Percentiles rank a stretch among this genome's conserved stretches.
Conservation (phyloP, 2,888 invertebrate genomes). For the Coenonympha glycerion region DNA sequence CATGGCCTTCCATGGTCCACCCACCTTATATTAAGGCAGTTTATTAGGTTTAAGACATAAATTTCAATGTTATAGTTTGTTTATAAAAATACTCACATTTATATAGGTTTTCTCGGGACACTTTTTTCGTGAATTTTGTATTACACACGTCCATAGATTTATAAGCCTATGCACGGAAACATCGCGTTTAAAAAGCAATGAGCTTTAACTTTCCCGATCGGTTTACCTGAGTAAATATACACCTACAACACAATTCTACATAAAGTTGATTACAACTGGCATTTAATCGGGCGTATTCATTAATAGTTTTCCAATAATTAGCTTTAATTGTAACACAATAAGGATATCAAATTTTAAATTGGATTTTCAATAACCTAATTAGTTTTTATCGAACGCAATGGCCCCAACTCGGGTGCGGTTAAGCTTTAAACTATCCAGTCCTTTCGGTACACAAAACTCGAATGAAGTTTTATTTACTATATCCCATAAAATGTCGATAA, state of each 20-base stretch:
- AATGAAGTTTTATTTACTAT: constrained; percentile 57
- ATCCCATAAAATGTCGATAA: constrained; percentile 63
- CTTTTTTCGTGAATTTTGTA: no score
- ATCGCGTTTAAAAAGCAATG: background rate
- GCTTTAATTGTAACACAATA: constrained; percentile 23
- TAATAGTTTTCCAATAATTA: constrained; percentile 23
- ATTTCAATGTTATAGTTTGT: no score
- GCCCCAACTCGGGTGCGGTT: constrained; percentile 28
- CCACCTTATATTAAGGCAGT: no score
- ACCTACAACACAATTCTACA: constrained; percentile 6
- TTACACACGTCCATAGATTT: no score
- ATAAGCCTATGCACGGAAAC: no score
- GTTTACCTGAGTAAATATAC: constrained; percentile 7
- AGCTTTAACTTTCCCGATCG: background rate
- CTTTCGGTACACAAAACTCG: constrained; percentile 46
- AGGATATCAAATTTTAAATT: constrained; percentile 22
- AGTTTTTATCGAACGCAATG: constrained; percentile 25
- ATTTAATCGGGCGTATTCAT: constrained; percentile 23
- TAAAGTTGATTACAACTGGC: constrained; percentile 18
- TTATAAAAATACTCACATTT: no score
- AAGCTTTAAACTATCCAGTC: constrained; percentile 30
- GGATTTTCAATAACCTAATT: constrained; percentile 25
- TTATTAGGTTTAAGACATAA: no score
- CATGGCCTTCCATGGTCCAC: no score
- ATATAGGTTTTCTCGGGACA: no score